Conservation (phyloP, 2,113 vertebrate species). For the Odocoileus hemionus region DNA sequence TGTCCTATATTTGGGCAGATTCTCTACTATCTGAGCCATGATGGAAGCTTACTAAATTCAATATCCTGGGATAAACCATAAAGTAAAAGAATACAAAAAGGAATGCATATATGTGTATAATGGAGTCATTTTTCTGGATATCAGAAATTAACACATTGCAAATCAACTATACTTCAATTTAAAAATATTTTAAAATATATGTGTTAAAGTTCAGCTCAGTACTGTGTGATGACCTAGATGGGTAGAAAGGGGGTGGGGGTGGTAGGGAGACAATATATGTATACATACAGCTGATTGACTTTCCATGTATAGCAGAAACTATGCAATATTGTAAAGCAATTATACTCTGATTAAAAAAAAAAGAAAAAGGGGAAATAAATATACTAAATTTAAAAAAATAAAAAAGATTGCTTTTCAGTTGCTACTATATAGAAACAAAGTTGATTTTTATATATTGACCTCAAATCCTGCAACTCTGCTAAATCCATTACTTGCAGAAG, state of each 20-base stretch:
- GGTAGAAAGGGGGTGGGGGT: neutral
- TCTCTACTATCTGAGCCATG: neutral
- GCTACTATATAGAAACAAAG: neutral
- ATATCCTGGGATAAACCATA: neutral
- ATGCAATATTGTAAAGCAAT: neutral
- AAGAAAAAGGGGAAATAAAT: neutral
- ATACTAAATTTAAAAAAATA: neutral
- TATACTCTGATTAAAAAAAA: neutral
- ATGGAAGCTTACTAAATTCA: neutral
- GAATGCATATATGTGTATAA: neutral
- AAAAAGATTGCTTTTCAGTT: neutral
- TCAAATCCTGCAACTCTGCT: neutral
- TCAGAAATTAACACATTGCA: neutral
- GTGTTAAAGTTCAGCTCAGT: neutral
- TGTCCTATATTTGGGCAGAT: neutral
- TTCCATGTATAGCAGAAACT: neutral
- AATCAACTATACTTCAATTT: neutral
- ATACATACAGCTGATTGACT: neutral
- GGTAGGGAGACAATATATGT: neutral
- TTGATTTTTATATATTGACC: neutral
- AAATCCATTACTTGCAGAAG: neutral
- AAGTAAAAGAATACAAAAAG: neutral
- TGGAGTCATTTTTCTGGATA: neutral
- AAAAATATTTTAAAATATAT: neutral
- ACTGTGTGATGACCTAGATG: neutral